Base-by-base conservation (phyloP, 2,797 vertebrate species). In the Acipenser ruthenus region DNA sequence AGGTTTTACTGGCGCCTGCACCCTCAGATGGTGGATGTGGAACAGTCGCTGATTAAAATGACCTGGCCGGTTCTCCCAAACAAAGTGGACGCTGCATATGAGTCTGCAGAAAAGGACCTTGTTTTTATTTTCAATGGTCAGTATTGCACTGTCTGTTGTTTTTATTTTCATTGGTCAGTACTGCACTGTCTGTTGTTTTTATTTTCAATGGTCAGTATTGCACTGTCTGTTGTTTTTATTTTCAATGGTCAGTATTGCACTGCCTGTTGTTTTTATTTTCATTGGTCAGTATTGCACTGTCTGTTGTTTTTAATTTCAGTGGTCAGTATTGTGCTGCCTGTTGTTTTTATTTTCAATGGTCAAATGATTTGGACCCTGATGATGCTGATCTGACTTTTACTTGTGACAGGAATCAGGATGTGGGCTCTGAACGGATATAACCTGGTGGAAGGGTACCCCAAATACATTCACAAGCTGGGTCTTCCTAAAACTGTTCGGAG, bases 1-100 rank as follows among this genome's bases (percentile, higher is more conserved):
- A 99, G 97, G 60, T 99, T 96, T 84, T 95, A 94, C 79, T 99
- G 95, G 97, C 85, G 96, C 53, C 69, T 97, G 8, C 95, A 97
- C 66, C 92, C 93, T 65, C 94, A 98, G 84, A 89, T 94, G 86
- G 73, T 80, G 1, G 93, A 96, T 10, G 86, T 90, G 1, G 89
- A 95, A 68, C 85, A 93, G 68, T 87, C 86, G 0, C 75, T 93
- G 71, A 95, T 93, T 70, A 93, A 93, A 66, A 92, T 86, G 1
- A 97, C 94, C 50, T 99, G 97, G 97, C 94, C 95, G 47, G 87
- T 88, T 50, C 77, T 99, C 64, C 95, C 96, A 55, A 93, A 88
- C 69, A 92, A 87, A 69, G 87, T 99, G 70, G 93, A 98, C 11
- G 96, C 97, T 18, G 94, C 96, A 0, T 99, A 96, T 23, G 96